These are phyloP conservation scores for Brachyalestes nurse DNA, from an alignment of 2,797 vertebrate genomes.

Conservation along the genomic window DNA sequence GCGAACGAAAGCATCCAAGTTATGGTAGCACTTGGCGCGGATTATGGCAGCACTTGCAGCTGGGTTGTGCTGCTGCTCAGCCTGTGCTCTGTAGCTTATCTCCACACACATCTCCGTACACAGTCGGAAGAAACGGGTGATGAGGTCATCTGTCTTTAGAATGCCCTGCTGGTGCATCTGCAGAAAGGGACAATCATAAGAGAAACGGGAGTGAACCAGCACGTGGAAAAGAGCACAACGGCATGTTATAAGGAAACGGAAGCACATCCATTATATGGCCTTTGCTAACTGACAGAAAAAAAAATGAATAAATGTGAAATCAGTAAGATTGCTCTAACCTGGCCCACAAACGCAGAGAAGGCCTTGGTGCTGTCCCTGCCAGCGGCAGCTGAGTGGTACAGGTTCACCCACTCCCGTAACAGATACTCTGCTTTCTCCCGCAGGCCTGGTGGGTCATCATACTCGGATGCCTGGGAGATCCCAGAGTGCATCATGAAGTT, in stretches of 20 bases:
- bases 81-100: slow-evolving; percentile 97
- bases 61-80: slow-evolving; percentile 98
- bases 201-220: not conserved
- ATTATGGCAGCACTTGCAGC: slow-evolving; percentile 98
- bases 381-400: slow-evolving; percentile 98
- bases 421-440: slow-evolving; percentile 98
- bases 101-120: slow-evolving; percentile 99
- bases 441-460: slow-evolving; percentile 96
- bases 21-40: slow-evolving; percentile 98
- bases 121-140: slow-evolving; percentile 97
- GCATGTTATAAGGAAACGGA: not conserved
- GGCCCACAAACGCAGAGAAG: slow-evolving; percentile 98
- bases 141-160: slow-evolving; percentile 97
- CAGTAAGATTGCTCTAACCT: slow-evolving; percentile 77
- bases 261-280: too few relatives aligned
- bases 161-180: slow-evolving; percentile 99
- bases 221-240: not conserved
- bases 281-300: too few relatives aligned
- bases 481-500: slow-evolving; percentile 99
- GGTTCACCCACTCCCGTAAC: slow-evolving; percentile 97
- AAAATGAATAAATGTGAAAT: too few relatives aligned
- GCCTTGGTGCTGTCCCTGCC: slow-evolving; percentile 99
- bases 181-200: slow-evolving; percentile 60
- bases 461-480: slow-evolving; percentile 98
- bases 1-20: slow-evolving; percentile 95